Percentiles rank a stretch among this genome's conserved stretches.
Conservation (phyloP, 2,797 vertebrate genomes). For the Telmatherina bonti region DNA sequence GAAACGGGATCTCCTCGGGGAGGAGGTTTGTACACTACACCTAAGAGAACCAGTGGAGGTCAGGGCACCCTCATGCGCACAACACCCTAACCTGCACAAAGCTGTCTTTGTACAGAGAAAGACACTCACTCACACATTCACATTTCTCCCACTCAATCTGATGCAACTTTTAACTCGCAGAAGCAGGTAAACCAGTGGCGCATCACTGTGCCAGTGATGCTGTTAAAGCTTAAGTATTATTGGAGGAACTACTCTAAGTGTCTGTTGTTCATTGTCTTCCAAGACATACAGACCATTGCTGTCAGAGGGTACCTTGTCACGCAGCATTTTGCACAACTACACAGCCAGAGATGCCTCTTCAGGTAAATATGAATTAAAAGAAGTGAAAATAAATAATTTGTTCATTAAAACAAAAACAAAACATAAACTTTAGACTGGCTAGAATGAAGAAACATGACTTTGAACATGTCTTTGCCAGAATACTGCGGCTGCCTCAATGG, state of each 20-base stretch:
- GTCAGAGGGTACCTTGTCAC: slow-evolving; percentile 79
- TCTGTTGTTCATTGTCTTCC: slow-evolving; percentile 51
- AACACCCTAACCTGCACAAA: slow-evolving; percentile 81
- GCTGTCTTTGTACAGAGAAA: slow-evolving; percentile 80
- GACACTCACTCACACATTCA: slow-evolving; percentile 63
- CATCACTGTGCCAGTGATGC: slow-evolving; percentile 38
- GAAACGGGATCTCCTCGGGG: slow-evolving; percentile 98
- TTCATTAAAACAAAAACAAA: not conserved
- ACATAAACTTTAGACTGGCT: not conserved
- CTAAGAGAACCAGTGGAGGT: slow-evolving; percentile 87
- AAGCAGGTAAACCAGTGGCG: slow-evolving; percentile 39
- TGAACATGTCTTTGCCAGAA: slow-evolving; percentile 80
- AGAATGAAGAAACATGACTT: slow-evolving; percentile 23
- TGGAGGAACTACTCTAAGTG: slow-evolving; percentile 26
- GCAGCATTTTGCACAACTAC: slow-evolving; percentile 84
- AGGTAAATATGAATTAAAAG: slow-evolving; percentile 68
- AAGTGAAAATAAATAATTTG: slow-evolving; percentile 9
- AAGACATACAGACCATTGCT: slow-evolving; percentile 82
- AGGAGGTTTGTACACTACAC: slow-evolving; percentile 96
- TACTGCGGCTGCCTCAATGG: slow-evolving; percentile 97
- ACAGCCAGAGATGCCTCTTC: slow-evolving; percentile 85
- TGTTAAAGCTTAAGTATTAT: slow-evolving; percentile 22
- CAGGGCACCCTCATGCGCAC: slow-evolving; percentile 81
- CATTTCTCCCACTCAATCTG: slow-evolving; percentile 68
- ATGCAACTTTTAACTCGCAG: slow-evolving; percentile 59